Conservation (phyloP, 2,797 vertebrate species). For the Amazona ochrocephala region DNA sequence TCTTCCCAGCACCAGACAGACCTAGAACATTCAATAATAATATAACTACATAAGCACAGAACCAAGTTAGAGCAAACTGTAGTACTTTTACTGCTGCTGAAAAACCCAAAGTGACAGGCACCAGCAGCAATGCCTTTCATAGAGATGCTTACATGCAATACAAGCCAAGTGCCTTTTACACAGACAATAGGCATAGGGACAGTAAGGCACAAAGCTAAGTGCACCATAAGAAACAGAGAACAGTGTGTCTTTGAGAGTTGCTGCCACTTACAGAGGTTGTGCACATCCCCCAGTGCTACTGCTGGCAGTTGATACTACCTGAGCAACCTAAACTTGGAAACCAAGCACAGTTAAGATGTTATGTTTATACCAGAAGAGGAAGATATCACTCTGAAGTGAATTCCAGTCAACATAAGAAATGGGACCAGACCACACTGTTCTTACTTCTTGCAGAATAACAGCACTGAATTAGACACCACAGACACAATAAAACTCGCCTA, state of each 20-base stretch:
- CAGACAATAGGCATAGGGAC: not conserved
- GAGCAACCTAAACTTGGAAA: not conserved
- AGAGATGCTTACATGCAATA: not conserved
- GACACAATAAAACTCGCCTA: not conserved
- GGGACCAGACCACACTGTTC: not conserved
- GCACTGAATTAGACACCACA: not conserved
- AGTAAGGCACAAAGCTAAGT: not conserved
- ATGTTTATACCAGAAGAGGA: not conserved
- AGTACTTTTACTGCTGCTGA: not conserved
- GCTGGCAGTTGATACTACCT: not conserved
- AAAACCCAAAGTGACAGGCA: not conserved
- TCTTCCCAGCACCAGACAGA: conserved; percentile 97
- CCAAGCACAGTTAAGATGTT: not conserved
- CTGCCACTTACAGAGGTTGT: not conserved
- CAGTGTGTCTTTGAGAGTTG: not conserved
- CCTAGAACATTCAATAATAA: conserved; percentile 75
- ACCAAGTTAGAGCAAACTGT: not conserved
- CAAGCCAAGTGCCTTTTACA: not conserved
- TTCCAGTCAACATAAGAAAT: not conserved
- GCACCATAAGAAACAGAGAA: not conserved
- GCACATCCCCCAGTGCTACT: not conserved
- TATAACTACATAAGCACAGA: not conserved
- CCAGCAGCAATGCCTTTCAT: not conserved
- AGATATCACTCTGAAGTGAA: not conserved
- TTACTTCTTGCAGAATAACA: not conserved